These are phyloP conservation scores for Tapera naevia DNA, from an alignment of 2,797 vertebrate species.

Conservation along the genomic window DNA sequence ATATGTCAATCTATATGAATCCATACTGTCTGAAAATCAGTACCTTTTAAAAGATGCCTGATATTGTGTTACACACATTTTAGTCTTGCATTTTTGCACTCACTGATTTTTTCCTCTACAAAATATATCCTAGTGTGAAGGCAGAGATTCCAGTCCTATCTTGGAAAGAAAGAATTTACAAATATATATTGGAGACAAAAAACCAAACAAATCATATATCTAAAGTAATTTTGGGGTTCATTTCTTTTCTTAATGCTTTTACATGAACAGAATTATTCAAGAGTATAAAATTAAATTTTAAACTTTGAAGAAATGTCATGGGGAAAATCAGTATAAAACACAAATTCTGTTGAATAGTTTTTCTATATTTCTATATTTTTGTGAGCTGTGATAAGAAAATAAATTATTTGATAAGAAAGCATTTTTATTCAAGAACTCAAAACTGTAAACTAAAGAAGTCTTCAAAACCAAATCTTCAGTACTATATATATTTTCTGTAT, in stretches of 20 bases:
- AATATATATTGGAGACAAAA: background rate
- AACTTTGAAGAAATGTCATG: background rate
- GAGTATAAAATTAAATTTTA: background rate
- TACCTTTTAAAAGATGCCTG: background rate
- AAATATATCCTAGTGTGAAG: background rate
- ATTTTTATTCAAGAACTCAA: background rate
- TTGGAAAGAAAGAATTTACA: background rate
- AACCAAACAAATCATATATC: rapidly evolving
- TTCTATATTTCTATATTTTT: background rate
- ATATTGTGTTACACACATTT: background rate
- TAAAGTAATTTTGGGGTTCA: background rate
- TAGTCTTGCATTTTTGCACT: background rate
- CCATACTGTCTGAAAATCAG: background rate
- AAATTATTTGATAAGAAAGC: background rate
- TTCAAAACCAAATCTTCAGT: background rate
- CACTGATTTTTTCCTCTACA: background rate
- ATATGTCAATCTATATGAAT: background rate
- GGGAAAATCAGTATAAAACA: background rate
- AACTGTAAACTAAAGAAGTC: background rate
- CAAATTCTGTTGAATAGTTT: background rate
- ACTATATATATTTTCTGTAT: background rate
- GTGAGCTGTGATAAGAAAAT: background rate
- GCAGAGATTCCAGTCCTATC: background rate
- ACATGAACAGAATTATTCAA: background rate
- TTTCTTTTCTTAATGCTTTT: background rate